Base-by-base conservation (phyloP, 2,888 invertebrate species). In the Chironomus riparius region DNA sequence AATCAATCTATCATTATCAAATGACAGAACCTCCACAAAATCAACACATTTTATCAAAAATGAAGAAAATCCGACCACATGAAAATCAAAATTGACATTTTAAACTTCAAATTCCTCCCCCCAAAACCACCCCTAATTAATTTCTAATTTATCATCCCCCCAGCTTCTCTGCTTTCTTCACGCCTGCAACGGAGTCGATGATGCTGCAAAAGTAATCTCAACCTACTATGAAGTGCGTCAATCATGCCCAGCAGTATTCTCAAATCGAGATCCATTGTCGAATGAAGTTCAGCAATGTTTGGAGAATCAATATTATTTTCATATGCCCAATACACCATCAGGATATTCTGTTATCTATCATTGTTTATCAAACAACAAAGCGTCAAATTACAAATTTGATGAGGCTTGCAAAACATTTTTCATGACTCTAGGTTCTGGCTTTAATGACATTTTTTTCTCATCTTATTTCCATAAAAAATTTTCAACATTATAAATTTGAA, bases 281-380 rank as follows among this genome's bases (percentile, higher is more conserved):
- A 82, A 83, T 2, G 83, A 83, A 76, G 78, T 86, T 15, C 81
- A 84, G 76, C 81, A 82, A 77, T 83, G 84, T 22, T 79, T 88
- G 78, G 84, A 84, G 77, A 83, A 86, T 3, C 83, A 87, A 81
- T 87, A 88, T 78, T 89, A 87, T 80, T 83, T 86, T 1, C 82
- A 84, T 69, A 83, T 90, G 10, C 89, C 89, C 0, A 85, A 87
- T 79, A 88, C 88, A 2, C 85, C 85, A 47, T 85, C 88, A 18
- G 89, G 88, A 0, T 87, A 87, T 79, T 86, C 87, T 79, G 85
- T 90, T 77, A 85, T 90, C 77, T 88, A 86, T 82, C 89, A 90
- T 81, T 85, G 88, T 38, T 83, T 90, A 22, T 83, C 85, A 77
- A 84, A 88, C 79, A 85, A 85, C 1, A 86, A 86, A 47, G 87